A percentile compares a stretch with the other conserved stretches of the same genome.
These are phyloP conservation scores for Girardia tigrina DNA, from an alignment of 2,888 invertebrate species.

Conservation along the genomic window DNA sequence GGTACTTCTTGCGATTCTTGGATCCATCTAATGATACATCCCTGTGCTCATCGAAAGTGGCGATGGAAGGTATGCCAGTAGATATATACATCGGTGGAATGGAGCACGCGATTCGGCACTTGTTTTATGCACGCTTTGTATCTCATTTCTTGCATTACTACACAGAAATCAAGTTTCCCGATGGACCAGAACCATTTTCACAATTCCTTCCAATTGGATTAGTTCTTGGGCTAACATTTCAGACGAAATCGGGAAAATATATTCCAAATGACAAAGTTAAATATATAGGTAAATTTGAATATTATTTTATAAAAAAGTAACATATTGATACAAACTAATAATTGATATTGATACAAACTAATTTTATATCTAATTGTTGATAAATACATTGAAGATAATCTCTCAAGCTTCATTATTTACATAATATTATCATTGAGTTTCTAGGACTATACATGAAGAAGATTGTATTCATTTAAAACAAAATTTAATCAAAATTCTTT, in stretches of 20 bases:
- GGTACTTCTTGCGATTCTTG: conserved; percentile 84
- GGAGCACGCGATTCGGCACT: conserved; percentile 86
- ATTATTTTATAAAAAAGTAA: too few species aligned
- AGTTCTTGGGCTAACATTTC: conserved; percentile 51
- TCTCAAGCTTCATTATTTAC: too few species aligned
- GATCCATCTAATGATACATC: conserved; percentile 62
- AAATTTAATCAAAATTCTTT: too few species aligned
- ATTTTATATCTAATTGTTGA: too few species aligned
- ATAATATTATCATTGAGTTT: too few species aligned
- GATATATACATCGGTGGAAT: conserved; percentile 90
- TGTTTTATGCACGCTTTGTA: conserved; percentile 82
- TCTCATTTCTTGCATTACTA: conserved; percentile 66
- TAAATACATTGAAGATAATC: too few species aligned
- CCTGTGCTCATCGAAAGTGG: conserved; percentile 60
- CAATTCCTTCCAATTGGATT: conserved; percentile 84
- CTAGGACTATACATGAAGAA: too few species aligned
- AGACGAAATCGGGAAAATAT: conserved; percentile 65
- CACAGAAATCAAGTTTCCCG: conserved; percentile 59
- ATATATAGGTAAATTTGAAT: conserved; percentile 23
- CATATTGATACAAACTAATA: too few species aligned
- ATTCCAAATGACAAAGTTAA: conserved; percentile 58
- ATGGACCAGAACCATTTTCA: conserved; percentile 70
- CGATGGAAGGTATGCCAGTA: conserved; percentile 63
- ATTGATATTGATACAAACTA: too few species aligned
- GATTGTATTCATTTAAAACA: too few species aligned